Evolutionary conservation across 1,140 invertebrate species (phyloP).

Genomic region (Drosophila eugracilis): DNA sequence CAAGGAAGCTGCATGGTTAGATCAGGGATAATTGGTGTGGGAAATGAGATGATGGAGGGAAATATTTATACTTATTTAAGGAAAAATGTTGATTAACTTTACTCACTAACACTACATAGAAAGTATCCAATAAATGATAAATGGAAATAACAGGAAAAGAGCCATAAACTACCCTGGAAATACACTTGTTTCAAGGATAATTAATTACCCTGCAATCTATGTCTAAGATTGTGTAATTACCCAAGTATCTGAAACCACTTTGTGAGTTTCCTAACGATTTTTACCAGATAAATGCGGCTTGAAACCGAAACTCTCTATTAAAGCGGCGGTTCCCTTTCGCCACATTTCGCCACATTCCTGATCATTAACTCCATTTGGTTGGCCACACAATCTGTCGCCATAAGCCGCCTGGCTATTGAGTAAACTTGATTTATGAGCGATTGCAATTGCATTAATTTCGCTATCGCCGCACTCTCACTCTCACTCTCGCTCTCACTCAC

Average conservation of each 20-base stretch:
- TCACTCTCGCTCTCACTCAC: conserved; percentile 24
- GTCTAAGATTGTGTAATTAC: neutral
- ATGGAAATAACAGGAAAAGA: neutral
- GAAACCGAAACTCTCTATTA: conserved; percentile 28
- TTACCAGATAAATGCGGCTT: conserved; percentile 6
- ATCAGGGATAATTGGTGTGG: conserved; percentile 22
- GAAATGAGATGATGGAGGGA: no score
- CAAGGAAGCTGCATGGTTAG: conserved; percentile 14
- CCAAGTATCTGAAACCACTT: neutral
- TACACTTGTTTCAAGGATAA: neutral
- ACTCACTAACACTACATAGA: no score
- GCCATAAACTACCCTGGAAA: neutral
- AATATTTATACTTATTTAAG: no score
- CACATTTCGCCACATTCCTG: conserved; percentile 37
- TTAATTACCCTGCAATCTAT: neutral
- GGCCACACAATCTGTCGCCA: conserved; percentile 43
- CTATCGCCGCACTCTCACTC: conserved; percentile 26
- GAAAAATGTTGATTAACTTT: no score
- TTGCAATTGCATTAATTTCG: conserved; percentile 16
- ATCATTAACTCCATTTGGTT: conserved; percentile 37
- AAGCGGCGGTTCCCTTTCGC: conserved; percentile 29
- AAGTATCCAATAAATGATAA: neutral
- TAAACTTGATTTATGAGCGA: conserved; percentile 66
- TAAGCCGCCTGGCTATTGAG: conserved; percentile 44
- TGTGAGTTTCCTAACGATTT: conserved; percentile 8